Evolutionary conservation across 2,888 invertebrate species (phyloP).

Genomic region (Thalpophila matura): DNA sequence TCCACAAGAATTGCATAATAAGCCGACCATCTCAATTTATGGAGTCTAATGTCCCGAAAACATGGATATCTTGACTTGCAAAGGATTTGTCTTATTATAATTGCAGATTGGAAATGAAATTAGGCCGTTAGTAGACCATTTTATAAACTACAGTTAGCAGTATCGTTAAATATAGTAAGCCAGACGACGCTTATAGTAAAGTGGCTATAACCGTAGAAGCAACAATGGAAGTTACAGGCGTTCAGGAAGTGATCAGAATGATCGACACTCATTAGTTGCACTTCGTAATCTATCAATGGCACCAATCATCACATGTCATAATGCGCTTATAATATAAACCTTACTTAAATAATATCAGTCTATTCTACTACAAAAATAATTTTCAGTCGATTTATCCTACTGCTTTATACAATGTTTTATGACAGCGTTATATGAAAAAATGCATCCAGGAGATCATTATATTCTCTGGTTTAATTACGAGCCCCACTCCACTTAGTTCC

Average conservation of each 20-base stretch:
- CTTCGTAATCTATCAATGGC: constrained; percentile 90
- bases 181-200: constrained; percentile 45
- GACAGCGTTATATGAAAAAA: constrained; percentile 72
- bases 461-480: constrained; percentile 68
- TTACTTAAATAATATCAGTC: constrained; percentile 89
- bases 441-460: constrained; percentile 85
- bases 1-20: constrained; percentile 16
- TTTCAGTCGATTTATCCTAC: constrained; percentile 89
- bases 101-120: constrained; percentile 1
- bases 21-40: neutral
- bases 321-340: constrained; percentile 83
- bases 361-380: constrained; percentile 91
- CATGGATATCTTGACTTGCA: neutral
- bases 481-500: constrained; percentile 69
- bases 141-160: constrained; percentile 14
- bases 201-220: constrained; percentile 68
- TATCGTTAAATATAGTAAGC: neutral
- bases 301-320: constrained; percentile 90
- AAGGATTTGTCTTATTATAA: neutral
- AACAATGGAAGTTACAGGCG: constrained; percentile 88
- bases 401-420: constrained; percentile 82
- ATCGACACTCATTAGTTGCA: constrained; percentile 80
- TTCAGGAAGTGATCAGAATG: constrained; percentile 79
- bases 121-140: neutral
- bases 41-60: neutral